phyloP scores from a whole-genome alignment of 2,797 vertebrate species.

The Gila robusta region DNA sequence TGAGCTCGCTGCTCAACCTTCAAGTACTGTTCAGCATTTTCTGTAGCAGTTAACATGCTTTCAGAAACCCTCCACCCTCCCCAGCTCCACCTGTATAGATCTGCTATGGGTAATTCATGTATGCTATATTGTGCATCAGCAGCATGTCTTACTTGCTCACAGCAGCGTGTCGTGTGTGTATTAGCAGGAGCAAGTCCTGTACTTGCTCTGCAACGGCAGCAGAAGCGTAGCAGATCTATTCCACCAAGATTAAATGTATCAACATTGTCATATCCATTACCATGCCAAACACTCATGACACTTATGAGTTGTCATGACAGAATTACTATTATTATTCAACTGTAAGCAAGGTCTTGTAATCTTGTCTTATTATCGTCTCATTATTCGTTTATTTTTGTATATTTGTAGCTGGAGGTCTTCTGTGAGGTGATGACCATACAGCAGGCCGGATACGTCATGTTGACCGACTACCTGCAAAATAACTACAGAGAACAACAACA shows the following conservation, averaged over 20 bases:
- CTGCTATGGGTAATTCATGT: neutral
- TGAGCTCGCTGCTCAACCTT: neutral
- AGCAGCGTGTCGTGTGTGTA: neutral
- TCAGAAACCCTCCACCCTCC: neutral
- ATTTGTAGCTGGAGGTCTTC: constrained; percentile 85
- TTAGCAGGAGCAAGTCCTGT: no score
- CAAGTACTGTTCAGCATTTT: neutral
- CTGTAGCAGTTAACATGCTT: neutral
- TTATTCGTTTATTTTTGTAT: constrained; percentile 40
- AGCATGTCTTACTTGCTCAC: neutral
- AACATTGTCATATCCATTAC: no score
- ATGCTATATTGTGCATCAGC: neutral
- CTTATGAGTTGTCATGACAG: no score
- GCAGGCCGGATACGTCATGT: constrained; percentile 94
- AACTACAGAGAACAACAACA: constrained; percentile 92
- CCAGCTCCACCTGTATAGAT: neutral
- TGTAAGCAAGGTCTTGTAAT: neutral
- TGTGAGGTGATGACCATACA: constrained; percentile 98
- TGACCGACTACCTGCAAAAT: constrained; percentile 97
- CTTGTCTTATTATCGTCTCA: constrained; percentile 4
- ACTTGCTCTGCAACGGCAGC: no score
- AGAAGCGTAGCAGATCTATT: no score
- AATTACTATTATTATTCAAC: no score
- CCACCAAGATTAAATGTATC: no score
- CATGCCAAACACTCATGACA: no score